phyloP scores from a whole-genome alignment of 2,888 invertebrate species.

The Sphaerophoria taeniata region DNA sequence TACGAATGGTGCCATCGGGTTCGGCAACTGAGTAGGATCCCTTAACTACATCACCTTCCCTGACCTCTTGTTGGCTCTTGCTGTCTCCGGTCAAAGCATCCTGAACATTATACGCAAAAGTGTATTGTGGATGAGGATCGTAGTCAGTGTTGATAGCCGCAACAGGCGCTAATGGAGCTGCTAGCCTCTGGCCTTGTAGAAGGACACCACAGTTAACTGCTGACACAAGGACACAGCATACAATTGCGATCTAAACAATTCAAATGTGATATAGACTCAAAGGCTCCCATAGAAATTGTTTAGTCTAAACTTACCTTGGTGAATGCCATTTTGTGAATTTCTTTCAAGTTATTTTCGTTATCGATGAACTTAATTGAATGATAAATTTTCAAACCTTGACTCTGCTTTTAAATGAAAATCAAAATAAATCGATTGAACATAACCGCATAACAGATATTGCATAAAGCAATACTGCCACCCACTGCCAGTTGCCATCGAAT shows the following conservation, averaged over 20 bases:
- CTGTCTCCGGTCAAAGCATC: slow-evolving; percentile 87
- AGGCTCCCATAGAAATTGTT: no score
- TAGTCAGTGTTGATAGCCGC: slow-evolving; percentile 77
- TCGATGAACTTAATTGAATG: slow-evolving; percentile 64
- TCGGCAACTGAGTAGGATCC: slow-evolving; percentile 80
- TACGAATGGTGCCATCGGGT: slow-evolving; percentile 80
- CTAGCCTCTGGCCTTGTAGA: slow-evolving; percentile 78
- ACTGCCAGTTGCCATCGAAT: slow-evolving; percentile 3
- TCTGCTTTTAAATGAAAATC: slow-evolving; percentile 64
- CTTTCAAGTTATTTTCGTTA: slow-evolving; percentile 41
- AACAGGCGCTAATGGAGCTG: slow-evolving; percentile 75
- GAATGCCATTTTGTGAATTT: slow-evolving; percentile 53
- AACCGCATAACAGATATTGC: slow-evolving; percentile 42
- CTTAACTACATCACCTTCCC: slow-evolving; percentile 87
- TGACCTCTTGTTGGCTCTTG: slow-evolving; percentile 84
- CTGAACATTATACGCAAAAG: slow-evolving; percentile 88
- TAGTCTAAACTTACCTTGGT: slow-evolving; percentile 42
- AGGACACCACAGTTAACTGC: slow-evolving; percentile 74
- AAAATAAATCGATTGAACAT: slow-evolving; percentile 2
- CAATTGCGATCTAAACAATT: slow-evolving; percentile 74
- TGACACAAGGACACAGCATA: slow-evolving; percentile 75
- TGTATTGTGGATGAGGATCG: slow-evolving; percentile 85
- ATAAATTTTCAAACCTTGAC: slow-evolving; percentile 65
- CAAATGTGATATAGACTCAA: background rate
- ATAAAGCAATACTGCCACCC: slow-evolving; percentile 44